These are phyloP conservation scores for Zygaena filipendulae DNA, from an alignment of 2,888 invertebrate genomes.

Conservation along the genomic window DNA sequence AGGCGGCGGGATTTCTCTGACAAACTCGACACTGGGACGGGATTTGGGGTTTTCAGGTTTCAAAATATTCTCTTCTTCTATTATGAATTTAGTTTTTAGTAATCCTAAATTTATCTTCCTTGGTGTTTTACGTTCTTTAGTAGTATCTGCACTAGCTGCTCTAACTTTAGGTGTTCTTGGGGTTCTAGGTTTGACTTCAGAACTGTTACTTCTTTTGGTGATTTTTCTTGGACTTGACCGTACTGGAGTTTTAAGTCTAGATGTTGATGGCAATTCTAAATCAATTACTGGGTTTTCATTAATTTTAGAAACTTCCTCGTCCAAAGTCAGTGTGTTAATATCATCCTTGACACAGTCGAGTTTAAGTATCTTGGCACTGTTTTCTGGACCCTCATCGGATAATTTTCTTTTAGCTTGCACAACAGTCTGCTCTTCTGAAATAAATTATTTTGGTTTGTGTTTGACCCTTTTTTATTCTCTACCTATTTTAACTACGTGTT, in stretches of 20 bases:
- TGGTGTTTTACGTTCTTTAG: slow-evolving; percentile 34
- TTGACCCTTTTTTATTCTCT: too few relatives aligned
- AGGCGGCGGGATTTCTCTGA: slow-evolving; percentile 31
- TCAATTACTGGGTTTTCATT: slow-evolving; percentile 32
- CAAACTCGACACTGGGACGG: slow-evolving; percentile 35
- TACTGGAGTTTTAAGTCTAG: slow-evolving; percentile 35
- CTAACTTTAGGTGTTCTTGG: slow-evolving; percentile 46
- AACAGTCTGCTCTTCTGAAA: too few relatives aligned
- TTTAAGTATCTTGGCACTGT: slow-evolving; percentile 43
- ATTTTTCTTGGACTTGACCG: slow-evolving; percentile 43
- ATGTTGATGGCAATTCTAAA: slow-evolving; percentile 36
- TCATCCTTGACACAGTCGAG: slow-evolving; percentile 32
- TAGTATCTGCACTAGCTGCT: slow-evolving; percentile 46
- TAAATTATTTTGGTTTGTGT: too few relatives aligned
- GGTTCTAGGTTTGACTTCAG: slow-evolving; percentile 37
- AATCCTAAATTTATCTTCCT: slow-evolving; percentile 23
- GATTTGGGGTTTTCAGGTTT: slow-evolving; percentile 26
- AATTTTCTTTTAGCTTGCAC: too few relatives aligned
- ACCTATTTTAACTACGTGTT: too few relatives aligned
- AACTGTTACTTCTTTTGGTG: slow-evolving; percentile 48
- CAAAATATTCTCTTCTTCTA: slow-evolving; percentile 17
- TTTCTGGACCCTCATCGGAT: slow-evolving; percentile 30
- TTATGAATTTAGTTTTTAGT: slow-evolving; percentile 19
- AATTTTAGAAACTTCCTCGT: slow-evolving; percentile 48
- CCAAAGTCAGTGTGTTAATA: slow-evolving; percentile 37